Evolutionary conservation across 1,140 invertebrate genomes (phyloP).

Genomic region (Leptinotarsa undecemlineata): DNA sequence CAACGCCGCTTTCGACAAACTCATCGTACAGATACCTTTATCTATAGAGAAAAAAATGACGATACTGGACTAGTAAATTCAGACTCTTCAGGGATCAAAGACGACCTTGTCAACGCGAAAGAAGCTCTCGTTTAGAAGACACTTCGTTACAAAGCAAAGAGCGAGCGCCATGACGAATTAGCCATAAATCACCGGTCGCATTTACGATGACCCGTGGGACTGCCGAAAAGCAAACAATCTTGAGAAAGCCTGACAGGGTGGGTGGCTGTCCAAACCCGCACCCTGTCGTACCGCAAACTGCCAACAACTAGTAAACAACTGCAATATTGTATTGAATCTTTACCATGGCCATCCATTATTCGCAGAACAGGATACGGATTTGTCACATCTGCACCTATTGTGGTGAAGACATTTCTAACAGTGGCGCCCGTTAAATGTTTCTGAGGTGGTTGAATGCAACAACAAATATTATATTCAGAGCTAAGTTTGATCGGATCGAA

Average conservation of each 20-base stretch:
- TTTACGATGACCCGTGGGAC: slow-evolving; percentile 1
- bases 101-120: neutral
- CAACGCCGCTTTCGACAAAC: no score
- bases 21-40: no score
- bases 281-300: slow-evolving; percentile 24
- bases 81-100: neutral
- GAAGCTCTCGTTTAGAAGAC: neutral
- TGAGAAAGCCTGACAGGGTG: slow-evolving; percentile 13
- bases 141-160: neutral
- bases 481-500: no score
- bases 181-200: slow-evolving; percentile 13
- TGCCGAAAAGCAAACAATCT: neutral
- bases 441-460: neutral
- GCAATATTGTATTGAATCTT: slow-evolving; percentile 19
- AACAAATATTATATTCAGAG: no score
- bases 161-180: slow-evolving; percentile 8
- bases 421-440: slow-evolving; percentile 11
- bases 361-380: slow-evolving; percentile 17
- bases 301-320: slow-evolving; percentile 21
- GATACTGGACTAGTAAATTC: no score
- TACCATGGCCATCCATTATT: slow-evolving; percentile 11
- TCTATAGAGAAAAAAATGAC: no score
- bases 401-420: slow-evolving; percentile 18
- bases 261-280: slow-evolving; percentile 28
- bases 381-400: slow-evolving; percentile 37